A percentile compares a stretch with the other conserved stretches of the same genome.
phyloP scores from a whole-genome alignment of 2,113 vertebrate genomes.

The Pseudonaja textilis region DNA sequence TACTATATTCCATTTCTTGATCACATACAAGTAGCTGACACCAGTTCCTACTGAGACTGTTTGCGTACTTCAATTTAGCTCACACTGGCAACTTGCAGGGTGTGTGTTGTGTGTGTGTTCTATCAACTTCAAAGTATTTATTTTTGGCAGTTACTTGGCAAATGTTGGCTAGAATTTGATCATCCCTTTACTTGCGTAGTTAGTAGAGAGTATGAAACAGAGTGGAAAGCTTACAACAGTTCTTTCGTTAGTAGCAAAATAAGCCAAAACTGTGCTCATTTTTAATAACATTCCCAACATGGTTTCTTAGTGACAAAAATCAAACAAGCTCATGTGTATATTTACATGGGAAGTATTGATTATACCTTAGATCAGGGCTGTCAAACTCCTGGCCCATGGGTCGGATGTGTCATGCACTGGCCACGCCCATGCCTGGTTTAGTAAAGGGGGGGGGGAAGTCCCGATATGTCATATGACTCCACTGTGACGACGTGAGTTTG shows the following conservation, averaged over 20 bases:
- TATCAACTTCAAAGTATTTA: neutral
- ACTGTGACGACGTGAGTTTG: too few species aligned
- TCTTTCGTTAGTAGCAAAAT: neutral
- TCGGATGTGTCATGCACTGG: too few species aligned
- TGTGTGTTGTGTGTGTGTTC: neutral
- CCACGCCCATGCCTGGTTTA: too few species aligned
- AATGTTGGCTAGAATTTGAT: neutral
- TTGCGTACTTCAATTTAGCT: constrained; percentile 3
- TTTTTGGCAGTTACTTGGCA: constrained; percentile 1
- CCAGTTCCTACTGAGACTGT: neutral
- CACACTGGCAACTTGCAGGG: neutral
- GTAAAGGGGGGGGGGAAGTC: too few species aligned
- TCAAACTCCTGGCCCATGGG: too few species aligned
- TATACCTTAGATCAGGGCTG: too few species aligned
- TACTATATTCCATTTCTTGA: neutral
- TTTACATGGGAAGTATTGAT: neutral
- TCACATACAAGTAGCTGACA: neutral
- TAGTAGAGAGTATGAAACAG: neutral
- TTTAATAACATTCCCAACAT: neutral
- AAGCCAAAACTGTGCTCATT: neutral
- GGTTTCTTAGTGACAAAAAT: neutral
- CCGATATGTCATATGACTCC: too few species aligned
- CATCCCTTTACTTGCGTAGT: neutral
- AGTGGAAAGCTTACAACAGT: neutral
- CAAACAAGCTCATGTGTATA: neutral